Conservation (phyloP, 2,113 vertebrate species). For the Pelmatolapia mariae region DNA sequence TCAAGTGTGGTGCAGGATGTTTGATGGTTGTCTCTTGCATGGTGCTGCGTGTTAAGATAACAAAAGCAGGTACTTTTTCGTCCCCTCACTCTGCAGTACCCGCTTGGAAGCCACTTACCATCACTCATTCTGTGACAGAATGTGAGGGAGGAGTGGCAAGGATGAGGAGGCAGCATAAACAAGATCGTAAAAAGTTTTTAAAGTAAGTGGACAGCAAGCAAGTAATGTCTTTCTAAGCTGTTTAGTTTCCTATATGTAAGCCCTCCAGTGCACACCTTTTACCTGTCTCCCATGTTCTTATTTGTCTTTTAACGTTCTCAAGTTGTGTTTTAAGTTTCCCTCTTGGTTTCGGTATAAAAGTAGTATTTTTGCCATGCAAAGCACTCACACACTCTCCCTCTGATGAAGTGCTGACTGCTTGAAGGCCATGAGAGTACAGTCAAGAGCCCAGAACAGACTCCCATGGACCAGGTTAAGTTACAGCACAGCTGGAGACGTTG, state of each 20-base stretch:
- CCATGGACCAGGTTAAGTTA: conserved; percentile 37
- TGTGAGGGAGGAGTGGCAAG: conserved; percentile 16
- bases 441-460: conserved; percentile 42
- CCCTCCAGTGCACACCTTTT: background rate
- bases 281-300: background rate
- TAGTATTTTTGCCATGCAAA: background rate
- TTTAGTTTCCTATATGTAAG: background rate
- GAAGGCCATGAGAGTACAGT: conserved; percentile 17
- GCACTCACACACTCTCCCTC: conserved; percentile 2
- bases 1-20: conserved; percentile 33
- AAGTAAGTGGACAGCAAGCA: conserved; percentile 5
- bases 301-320: background rate
- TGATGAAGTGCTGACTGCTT: conserved; percentile 29
- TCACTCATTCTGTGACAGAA: conserved; percentile 30
- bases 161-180: conserved; percentile 31
- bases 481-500: conserved; percentile 10
- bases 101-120: conserved; percentile 31
- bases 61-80: conserved; percentile 46
- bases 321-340: background rate
- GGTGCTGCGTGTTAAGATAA: conserved; percentile 49
- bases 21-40: conserved; percentile 49
- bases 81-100: conserved; percentile 18
- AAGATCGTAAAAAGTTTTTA: conserved; percentile 36
- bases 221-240: conserved; percentile 19
- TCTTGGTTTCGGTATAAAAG: background rate